Conservation (phyloP, 92 coral and sea anemone species). For the Porites lobata region DNA sequence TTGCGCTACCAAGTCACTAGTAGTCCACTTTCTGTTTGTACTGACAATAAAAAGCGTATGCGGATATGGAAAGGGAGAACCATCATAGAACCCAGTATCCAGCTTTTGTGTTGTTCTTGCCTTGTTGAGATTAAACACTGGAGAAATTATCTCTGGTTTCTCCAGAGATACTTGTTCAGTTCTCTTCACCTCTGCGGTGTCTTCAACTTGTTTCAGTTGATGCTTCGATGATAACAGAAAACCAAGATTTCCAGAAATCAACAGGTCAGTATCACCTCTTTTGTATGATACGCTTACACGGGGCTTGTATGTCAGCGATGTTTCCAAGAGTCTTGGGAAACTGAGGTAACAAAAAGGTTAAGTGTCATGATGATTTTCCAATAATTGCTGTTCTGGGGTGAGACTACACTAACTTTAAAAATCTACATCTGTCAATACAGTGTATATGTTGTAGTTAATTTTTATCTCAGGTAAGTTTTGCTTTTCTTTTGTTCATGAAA, state of each 20-base stretch:
- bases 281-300: slow-evolving; percentile 80
- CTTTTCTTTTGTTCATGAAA: too few species aligned
- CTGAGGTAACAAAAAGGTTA: slow-evolving; percentile 37
- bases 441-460: too few species aligned
- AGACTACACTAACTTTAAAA: too few species aligned
- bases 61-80: slow-evolving; percentile 84
- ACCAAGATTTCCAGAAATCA: slow-evolving; percentile 88
- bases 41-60: slow-evolving; percentile 86
- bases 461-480: too few species aligned
- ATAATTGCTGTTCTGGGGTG: too few species aligned
- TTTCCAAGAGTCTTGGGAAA: slow-evolving; percentile 80
- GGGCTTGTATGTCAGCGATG: slow-evolving; percentile 88
- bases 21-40: slow-evolving; percentile 82
- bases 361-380: neutral
- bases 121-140: slow-evolving; percentile 87
- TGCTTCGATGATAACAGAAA: slow-evolving; percentile 85
- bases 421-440: too few species aligned
- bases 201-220: slow-evolving; percentile 70
- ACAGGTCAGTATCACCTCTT: slow-evolving; percentile 68
- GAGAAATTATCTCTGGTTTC: slow-evolving; percentile 88
- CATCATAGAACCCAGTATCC: slow-evolving; percentile 87
- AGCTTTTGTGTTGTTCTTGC: slow-evolving; percentile 62
- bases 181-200: slow-evolving; percentile 52
- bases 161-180: slow-evolving; percentile 64
- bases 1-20: slow-evolving; percentile 90